These are phyloP conservation scores for Zaprionus ornatus DNA, from an alignment of 1,140 invertebrate species.

Conservation along the genomic window DNA sequence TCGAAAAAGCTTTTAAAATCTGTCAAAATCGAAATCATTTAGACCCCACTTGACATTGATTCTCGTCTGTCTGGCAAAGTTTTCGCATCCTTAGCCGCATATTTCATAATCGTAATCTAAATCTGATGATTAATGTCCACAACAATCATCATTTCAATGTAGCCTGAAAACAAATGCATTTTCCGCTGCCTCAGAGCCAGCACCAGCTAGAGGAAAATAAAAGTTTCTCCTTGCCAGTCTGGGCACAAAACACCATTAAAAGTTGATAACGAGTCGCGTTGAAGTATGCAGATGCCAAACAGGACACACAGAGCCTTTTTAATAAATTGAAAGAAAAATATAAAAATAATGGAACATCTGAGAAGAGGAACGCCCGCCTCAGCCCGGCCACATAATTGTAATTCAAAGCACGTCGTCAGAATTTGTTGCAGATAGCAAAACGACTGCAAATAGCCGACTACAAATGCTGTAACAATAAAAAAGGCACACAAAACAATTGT, in stretches of 20 bases:
- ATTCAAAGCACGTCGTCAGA: slow-evolving; percentile 76
- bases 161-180: slow-evolving; percentile 52
- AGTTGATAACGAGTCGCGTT: slow-evolving; percentile 70
- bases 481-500: slow-evolving; percentile 72
- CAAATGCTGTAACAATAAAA: slow-evolving; percentile 74
- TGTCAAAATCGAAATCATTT: slow-evolving; percentile 1
- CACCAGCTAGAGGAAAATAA: slow-evolving; percentile 13
- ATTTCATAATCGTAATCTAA: slow-evolving; percentile 37
- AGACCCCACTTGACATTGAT: not conserved
- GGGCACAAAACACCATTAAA: slow-evolving; percentile 65
- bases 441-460: slow-evolving; percentile 52
- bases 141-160: slow-evolving; percentile 67
- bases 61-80: not conserved
- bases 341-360: slow-evolving; percentile 38
- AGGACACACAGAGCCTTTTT: not conserved
- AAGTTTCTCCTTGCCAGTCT: slow-evolving; percentile 30
- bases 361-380: slow-evolving; percentile 21
- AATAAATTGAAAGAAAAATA: slow-evolving; percentile 28
- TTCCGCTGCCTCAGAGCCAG: slow-evolving; percentile 7
- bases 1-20: not conserved
- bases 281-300: slow-evolving; percentile 61
- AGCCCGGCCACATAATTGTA: slow-evolving; percentile 61
- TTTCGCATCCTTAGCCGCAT: not conserved
- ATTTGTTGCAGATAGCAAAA: slow-evolving; percentile 77
- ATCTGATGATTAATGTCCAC: slow-evolving; percentile 62